Evolutionary conservation across 2,888 invertebrate genomes (phyloP).

Genomic region (Heliothis peltigera): DNA sequence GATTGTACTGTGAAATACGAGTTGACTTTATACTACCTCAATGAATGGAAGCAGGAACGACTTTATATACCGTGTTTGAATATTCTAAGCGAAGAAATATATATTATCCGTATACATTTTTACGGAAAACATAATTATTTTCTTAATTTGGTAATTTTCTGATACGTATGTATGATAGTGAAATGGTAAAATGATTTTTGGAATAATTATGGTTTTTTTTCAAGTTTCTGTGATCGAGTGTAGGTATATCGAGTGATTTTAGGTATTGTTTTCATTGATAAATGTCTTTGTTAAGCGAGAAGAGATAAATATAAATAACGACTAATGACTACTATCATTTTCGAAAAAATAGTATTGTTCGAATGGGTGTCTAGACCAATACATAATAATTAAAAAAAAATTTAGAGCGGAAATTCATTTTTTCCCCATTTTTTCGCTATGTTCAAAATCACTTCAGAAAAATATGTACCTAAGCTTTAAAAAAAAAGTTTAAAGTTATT

Average conservation of each 20-base stretch:
- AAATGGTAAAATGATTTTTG: no score
- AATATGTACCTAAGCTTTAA: background rate
- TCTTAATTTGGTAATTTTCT: background rate
- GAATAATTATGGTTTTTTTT: no score
- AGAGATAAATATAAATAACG: background rate
- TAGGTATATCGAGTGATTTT: no score
- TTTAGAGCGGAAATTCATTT: no score
- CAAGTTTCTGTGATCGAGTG: no score
- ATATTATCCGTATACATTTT: background rate
- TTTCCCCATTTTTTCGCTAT: no score
- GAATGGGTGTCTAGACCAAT: background rate
- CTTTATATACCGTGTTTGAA: constrained; percentile 2
- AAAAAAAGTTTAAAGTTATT: background rate
- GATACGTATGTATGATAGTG: background rate
- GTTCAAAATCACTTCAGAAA: no score
- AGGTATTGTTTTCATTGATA: background rate
- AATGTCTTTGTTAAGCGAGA: background rate
- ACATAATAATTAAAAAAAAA: no score
- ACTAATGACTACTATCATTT: background rate
- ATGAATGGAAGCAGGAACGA: constrained; percentile 14
- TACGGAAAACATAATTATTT: background rate
- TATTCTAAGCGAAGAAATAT: constrained; percentile 1
- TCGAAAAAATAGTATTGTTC: background rate
- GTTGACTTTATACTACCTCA: constrained; percentile 16
- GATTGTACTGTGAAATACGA: constrained; percentile 20